Conservation (phyloP, 1,140 invertebrate genomes). For the Daktulosphaira vitifoliae region DNA sequence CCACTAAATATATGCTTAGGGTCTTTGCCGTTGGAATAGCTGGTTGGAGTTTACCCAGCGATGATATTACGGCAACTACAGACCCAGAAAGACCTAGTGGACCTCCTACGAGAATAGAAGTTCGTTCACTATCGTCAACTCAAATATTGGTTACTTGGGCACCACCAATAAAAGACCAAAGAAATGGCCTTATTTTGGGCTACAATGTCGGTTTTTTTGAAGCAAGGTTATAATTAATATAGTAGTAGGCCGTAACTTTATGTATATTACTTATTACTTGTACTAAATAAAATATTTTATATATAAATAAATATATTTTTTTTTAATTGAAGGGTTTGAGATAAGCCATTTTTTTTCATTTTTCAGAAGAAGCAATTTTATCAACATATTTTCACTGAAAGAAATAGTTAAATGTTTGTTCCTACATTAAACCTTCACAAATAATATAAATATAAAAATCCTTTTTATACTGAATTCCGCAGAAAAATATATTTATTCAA, state of each 20-base stretch:
- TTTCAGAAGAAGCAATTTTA: no score
- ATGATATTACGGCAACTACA: conserved; percentile 58
- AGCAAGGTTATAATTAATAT: no score
- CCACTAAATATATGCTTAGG: conserved; percentile 64
- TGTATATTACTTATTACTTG: background rate
- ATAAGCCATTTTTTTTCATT: no score
- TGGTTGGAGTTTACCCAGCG: conserved; percentile 60
- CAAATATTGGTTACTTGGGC: conserved; percentile 69
- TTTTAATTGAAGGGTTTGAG: background rate
- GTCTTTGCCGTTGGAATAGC: conserved; percentile 68
- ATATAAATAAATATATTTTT: background rate
- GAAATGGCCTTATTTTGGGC: conserved; percentile 64
- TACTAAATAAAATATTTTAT: background rate
- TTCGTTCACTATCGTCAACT: conserved; percentile 62
- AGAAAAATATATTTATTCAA: no score
- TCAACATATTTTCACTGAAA: no score
- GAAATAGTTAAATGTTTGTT: no score
- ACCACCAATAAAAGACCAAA: conserved; percentile 55
- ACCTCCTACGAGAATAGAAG: conserved; percentile 60
- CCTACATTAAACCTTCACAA: no score
- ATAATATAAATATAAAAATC: no score
- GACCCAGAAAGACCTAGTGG: conserved; percentile 69
- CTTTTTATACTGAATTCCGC: no score
- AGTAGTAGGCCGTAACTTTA: background rate
- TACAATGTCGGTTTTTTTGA: conserved; percentile 54